phyloP scores from a whole-genome alignment of 2,113 vertebrate species.

The Corythornis vintsioides region DNA sequence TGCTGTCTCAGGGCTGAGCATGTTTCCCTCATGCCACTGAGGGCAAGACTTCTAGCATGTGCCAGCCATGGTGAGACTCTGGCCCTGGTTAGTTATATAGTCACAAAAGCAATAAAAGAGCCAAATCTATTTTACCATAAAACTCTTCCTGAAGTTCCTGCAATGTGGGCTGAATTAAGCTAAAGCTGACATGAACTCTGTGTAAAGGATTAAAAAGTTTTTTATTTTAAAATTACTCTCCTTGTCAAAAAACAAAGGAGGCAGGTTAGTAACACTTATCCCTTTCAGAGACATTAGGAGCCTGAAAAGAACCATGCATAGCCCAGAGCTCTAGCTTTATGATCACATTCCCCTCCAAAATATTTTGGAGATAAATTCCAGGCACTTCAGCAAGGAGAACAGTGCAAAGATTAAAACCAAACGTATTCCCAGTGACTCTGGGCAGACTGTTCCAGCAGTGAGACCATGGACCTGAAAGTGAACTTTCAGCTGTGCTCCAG shows the following conservation, averaged over 20 bases:
- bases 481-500: neutral
- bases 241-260: conserved; percentile 49
- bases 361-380: conserved; percentile 79
- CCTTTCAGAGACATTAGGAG: neutral
- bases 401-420: conserved; percentile 66
- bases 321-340: conserved; percentile 47
- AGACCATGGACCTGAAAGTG: neutral
- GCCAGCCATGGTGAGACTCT: neutral
- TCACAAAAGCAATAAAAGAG: neutral
- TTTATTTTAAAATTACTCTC: neutral
- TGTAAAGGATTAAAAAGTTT: neutral
- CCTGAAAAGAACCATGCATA: neutral
- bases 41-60: neutral
- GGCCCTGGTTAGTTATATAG: neutral
- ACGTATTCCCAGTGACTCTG: neutral
- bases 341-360: conserved; percentile 50
- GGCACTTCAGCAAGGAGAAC: conserved; percentile 76
- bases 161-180: conserved; percentile 29
- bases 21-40: neutral
- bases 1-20: neutral
- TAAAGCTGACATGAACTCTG: neutral
- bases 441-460: neutral
- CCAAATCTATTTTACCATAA: neutral
- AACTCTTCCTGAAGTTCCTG: neutral
- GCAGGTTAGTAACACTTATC: conserved; percentile 17